Base-by-base conservation (phyloP, 2,888 invertebrate genomes). In the Tribolium freemani region DNA sequence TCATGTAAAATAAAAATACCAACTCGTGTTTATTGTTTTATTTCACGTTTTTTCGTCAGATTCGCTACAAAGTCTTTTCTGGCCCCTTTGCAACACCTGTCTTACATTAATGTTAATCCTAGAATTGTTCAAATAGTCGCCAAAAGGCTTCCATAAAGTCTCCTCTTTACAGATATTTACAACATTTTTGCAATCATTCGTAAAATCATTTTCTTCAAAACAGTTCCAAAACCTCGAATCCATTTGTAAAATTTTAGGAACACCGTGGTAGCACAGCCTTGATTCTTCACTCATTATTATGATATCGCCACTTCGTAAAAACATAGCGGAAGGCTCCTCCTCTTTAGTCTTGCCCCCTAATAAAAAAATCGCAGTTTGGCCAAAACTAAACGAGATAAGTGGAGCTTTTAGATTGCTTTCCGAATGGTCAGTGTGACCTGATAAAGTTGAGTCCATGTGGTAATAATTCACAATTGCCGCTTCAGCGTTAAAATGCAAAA, bases 391-490 rank as follows among this genome's bases (percentile, higher is more conserved):
- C 73, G 99, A 99, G 81, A 99, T 91, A 31, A 99, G 87, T 0
- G 99, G 99, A 2, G 97, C 96, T 26, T 91, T 89, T 53, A 93
- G 88, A 87, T 96, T 93, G 0, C 91, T 87, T 87, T 99, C 98
- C 0, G 98, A 98, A 83, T 95, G 94, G 87, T 99, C 99, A 0
- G 95, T 96, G 84, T 99, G 99, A 0, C 96, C 96, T 1, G 96
- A 94, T 38, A 99, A 88, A 1, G 96, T 96, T 0, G 97, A 96
- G 82, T 96, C 95, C 88, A 95, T 91, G 78, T 96, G 94, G 85
- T 99, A 99, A 85, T 94, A 99, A 87, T 99, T 99, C 0, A 99
- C 91, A 79, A 99, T 99, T 0, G 96, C 97, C 10, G 99, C 98
- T 88, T 99, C 94, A 0, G 98, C 93, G 68, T 85, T 88, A 83